Base-by-base conservation (phyloP, 1,140 invertebrate species). In the Drosophila carrolli region DNA sequence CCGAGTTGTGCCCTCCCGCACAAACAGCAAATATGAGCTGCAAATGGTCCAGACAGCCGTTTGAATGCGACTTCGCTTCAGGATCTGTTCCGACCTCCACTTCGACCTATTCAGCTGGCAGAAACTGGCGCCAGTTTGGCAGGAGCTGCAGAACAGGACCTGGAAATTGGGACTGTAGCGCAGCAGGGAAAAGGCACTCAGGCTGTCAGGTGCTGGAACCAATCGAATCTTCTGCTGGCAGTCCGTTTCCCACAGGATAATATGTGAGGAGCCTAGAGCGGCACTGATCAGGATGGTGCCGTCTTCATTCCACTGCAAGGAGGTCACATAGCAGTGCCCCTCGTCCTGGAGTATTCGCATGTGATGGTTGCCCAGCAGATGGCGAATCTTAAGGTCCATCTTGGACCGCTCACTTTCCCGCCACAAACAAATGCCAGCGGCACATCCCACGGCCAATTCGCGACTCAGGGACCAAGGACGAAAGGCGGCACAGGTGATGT, bases 361-460 rank as follows among this genome's bases (percentile, higher is more conserved):
- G 23, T 13, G 29, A 35, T 46, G 35, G 1, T 9, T 14, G 32
- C 61, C 63, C 8, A 14, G 2, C 9, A 70, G 27, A 27, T 48
- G 6, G 4, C 46, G 41, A 40, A 78, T 59, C 14, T 66, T 46
- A 8, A 11, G 9, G 3, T 54, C 23, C n/a, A 27, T 11, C 13
- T 29, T 32, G 19, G 47, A 27, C 0, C 32, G 9, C 3, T 40
- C 8, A 35, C 11, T 44, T 11, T 38, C 8, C 11, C 13, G 10
- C 79, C 79, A 81, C 6, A 78, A 8, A 14, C 13, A 73, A 11
- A 81, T 51, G 0, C 79, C 79, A 2, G n/a, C 27, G 0, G 44
- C 53, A 40, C 73, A 65, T 2, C 79, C 79, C 40, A 81, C 67
- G 2, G 79, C 79, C 37, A 78, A 4, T 5, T 61, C 46, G 5